Conservation (phyloP, 1,140 invertebrate genomes). For the Zaprionus lachaisei region DNA sequence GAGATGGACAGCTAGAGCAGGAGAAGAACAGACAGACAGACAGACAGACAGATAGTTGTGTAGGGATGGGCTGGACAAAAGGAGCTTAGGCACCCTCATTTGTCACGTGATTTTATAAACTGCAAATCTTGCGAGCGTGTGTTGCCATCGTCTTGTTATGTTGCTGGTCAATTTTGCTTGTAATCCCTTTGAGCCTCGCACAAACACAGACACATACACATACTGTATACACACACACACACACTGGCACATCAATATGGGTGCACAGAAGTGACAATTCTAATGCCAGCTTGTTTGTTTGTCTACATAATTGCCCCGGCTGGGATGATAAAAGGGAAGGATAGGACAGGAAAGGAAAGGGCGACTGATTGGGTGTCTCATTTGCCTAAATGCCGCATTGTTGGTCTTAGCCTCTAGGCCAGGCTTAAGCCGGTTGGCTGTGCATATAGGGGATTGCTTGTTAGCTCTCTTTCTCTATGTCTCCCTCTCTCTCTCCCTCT, state of each 20-base stretch:
- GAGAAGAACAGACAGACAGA: slow-evolving; percentile 47
- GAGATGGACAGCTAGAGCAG: slow-evolving; percentile 22
- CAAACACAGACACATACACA: slow-evolving; percentile 19
- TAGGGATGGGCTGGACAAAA: slow-evolving; percentile 34
- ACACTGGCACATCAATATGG: slow-evolving; percentile 37
- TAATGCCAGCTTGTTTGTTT: slow-evolving; percentile 71
- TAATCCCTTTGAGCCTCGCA: slow-evolving; percentile 74
- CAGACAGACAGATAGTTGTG: slow-evolving; percentile 9
- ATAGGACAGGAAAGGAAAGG: not conserved
- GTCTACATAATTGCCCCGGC: slow-evolving; percentile 74
- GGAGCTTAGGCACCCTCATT: slow-evolving; percentile 76
- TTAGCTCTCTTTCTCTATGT: slow-evolving; percentile 18
- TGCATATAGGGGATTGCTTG: slow-evolving; percentile 5
- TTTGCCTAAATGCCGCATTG: slow-evolving; percentile 53
- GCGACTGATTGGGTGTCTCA: slow-evolving; percentile 19
- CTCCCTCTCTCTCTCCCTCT: not conserved
- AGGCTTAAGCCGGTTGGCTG: slow-evolving; percentile 19
- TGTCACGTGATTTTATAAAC: slow-evolving; percentile 80
- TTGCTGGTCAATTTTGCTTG: slow-evolving; percentile 79
- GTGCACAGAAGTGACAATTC: slow-evolving; percentile 59
- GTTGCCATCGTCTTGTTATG: slow-evolving; percentile 52
- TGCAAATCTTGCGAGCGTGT: slow-evolving; percentile 56
- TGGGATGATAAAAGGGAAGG: slow-evolving; percentile 41
- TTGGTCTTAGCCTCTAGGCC: slow-evolving; percentile 60
- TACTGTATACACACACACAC: slow-evolving; percentile 24